These are phyloP conservation scores for Andrena trimmerana DNA, from an alignment of 2,888 invertebrate genomes.

Conservation along the genomic window DNA sequence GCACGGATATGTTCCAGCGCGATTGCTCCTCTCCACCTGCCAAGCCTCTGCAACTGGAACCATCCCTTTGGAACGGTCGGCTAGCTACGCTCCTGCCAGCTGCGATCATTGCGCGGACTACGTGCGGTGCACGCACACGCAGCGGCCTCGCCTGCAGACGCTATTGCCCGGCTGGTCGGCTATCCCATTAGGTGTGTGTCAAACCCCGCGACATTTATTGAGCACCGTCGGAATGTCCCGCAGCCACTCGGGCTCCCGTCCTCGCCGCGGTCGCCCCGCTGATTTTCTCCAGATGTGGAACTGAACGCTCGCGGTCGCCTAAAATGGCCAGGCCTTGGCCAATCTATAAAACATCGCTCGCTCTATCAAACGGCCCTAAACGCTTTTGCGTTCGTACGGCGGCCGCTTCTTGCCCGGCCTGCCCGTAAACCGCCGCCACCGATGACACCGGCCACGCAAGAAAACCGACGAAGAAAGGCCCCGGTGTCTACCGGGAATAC, in stretches of 20 bases:
- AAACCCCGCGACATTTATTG: conserved; percentile 79
- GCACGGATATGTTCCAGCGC: too few relatives aligned
- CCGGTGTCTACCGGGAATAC: conserved; percentile 55
- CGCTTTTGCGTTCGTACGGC: conserved; percentile 63
- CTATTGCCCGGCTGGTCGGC: conserved; percentile 36
- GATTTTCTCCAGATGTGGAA: conserved; percentile 76
- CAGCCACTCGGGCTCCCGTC: conserved; percentile 43
- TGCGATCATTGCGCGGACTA: background rate
- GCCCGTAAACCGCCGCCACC: conserved; percentile 55
- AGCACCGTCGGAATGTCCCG: conserved; percentile 73
- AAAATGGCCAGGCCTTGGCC: conserved; percentile 76
- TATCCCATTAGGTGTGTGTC: conserved; percentile 75
- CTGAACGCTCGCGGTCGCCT: conserved; percentile 64
- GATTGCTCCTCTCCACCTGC: background rate
- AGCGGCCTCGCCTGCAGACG: background rate
- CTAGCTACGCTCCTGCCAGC: conserved; percentile 41
- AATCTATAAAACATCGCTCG: conserved; percentile 77
- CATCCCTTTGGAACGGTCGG: background rate
- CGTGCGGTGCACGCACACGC: conserved; percentile 13
- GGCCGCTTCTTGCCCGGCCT: conserved; percentile 58
- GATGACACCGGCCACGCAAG: conserved; percentile 50
- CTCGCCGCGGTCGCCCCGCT: conserved; percentile 56
- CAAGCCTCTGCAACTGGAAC: background rate
- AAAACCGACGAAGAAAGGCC: conserved; percentile 39
- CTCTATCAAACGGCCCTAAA: conserved; percentile 70